phyloP scores from a whole-genome alignment of 1,140 invertebrate genomes.

The Coboldia fuscipes region DNA sequence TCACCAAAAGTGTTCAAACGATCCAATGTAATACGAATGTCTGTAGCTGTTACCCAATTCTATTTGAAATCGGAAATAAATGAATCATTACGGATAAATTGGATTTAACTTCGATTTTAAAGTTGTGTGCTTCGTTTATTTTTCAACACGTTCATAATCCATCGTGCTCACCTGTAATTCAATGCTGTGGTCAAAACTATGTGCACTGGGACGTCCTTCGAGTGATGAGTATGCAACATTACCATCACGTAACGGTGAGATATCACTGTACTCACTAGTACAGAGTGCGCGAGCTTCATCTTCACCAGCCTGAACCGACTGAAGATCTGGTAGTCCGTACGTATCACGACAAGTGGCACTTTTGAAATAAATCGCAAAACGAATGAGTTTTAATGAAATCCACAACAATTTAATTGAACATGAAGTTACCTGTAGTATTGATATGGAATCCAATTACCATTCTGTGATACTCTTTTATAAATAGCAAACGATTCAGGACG shows the following conservation, averaged over 20 bases:
- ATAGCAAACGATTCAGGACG: conserved; percentile 94
- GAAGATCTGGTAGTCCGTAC: conserved; percentile 59
- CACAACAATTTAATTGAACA: background rate
- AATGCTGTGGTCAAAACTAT: conserved; percentile 70
- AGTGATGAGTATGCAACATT: conserved; percentile 91
- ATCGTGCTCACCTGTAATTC: conserved; percentile 86
- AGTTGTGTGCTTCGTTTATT: background rate
- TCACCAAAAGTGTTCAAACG: conserved; percentile 95
- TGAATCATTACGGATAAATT: background rate
- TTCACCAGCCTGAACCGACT: conserved; percentile 40
- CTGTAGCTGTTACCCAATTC: conserved; percentile 96
- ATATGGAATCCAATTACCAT: conserved; percentile 78
- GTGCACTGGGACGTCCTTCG: conserved; percentile 81
- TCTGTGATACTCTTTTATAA: conserved; percentile 65
- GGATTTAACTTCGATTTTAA: background rate
- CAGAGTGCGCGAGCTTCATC: conserved; percentile 80
- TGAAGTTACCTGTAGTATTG: conserved; percentile 71
- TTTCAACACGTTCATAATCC: conserved; percentile 8
- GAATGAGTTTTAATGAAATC: conserved; percentile 4
- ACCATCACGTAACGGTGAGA: conserved; percentile 86
- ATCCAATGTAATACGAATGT: conserved; percentile 73
- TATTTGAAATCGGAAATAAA: conserved; percentile 19
- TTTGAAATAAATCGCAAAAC: conserved; percentile 9
- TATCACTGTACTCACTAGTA: conserved; percentile 91
- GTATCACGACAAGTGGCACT: conserved; percentile 78